Conservation (phyloP, 2,888 invertebrate genomes). For the Abrostola triplasia region DNA sequence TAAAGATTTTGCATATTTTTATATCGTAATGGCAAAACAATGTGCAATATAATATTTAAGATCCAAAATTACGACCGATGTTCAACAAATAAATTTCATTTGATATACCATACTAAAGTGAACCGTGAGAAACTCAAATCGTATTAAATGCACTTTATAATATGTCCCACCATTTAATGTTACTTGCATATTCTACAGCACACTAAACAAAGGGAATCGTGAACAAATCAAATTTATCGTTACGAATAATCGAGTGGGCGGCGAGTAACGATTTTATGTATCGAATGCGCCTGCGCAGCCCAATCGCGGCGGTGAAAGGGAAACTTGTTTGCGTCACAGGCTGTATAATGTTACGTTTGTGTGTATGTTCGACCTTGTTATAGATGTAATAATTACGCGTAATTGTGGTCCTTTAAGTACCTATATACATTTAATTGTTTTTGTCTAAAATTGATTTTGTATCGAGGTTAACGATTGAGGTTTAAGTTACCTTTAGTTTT, state of each 20-base stretch:
- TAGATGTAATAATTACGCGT: conserved; percentile 63
- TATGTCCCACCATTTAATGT: conserved; percentile 15
- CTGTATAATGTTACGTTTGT: conserved; percentile 56
- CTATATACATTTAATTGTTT: conserved; percentile 1
- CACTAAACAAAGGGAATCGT: conserved; percentile 58
- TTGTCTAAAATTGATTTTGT: conserved; percentile 19
- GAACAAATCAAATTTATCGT: conserved; percentile 52
- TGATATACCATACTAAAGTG: too few relatives aligned
- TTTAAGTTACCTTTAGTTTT: conserved; percentile 2
- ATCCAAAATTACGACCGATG: too few relatives aligned
- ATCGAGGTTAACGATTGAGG: conserved; percentile 5
- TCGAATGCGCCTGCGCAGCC: conserved; percentile 59
- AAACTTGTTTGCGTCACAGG: conserved; percentile 78
- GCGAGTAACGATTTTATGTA: conserved; percentile 60
- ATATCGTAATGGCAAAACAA: too few relatives aligned
- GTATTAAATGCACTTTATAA: not conserved
- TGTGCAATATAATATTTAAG: too few relatives aligned
- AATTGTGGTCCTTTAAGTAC: conserved; percentile 51
- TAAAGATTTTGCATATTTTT: too few relatives aligned
- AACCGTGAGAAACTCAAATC: not conserved
- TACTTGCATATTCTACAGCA: conserved; percentile 21
- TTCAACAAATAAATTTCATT: too few relatives aligned
- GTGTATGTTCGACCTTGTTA: conserved; percentile 69
- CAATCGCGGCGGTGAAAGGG: conserved; percentile 82
- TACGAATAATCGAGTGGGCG: conserved; percentile 65